Evolutionary conservation across 2,113 vertebrate genomes (phyloP).

Genomic region (Pangasianodon gigas): DNA sequence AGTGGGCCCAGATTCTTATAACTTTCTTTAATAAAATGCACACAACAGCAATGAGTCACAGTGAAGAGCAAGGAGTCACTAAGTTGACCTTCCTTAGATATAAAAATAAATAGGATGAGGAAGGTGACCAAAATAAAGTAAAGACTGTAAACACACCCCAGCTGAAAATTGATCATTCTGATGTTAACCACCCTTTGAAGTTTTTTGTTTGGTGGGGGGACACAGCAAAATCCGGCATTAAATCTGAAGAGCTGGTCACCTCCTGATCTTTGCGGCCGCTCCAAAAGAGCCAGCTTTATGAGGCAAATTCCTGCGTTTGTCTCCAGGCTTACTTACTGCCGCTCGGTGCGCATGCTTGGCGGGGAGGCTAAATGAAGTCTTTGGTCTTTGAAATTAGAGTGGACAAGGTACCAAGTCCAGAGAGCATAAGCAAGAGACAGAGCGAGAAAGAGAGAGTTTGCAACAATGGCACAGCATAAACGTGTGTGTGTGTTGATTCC

Average conservation of each 20-base stretch:
- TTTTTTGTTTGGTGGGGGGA: neutral
- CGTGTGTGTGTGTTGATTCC: conserved; percentile 72
- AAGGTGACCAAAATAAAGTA: neutral
- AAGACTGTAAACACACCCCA: neutral
- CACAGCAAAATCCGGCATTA: conserved; percentile 40
- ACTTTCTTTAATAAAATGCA: neutral
- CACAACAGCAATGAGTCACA: neutral
- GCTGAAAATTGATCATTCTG: conserved; percentile 41
- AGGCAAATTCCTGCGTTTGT: conserved; percentile 64
- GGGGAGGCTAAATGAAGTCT: conserved; percentile 68
- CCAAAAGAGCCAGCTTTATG: conserved; percentile 56
- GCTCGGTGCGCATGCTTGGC: conserved; percentile 60
- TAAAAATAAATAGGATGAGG: neutral
- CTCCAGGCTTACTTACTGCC: conserved; percentile 52
- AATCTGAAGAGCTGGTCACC: conserved; percentile 50
- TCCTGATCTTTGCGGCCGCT: conserved; percentile 48
- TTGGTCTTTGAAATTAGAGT: conserved; percentile 70
- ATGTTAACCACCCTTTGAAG: conserved; percentile 53
- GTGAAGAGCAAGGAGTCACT: neutral
- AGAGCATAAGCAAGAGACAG: conserved; percentile 69
- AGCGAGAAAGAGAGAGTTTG: conserved; percentile 66
- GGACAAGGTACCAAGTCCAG: conserved; percentile 61
- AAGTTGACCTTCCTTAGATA: neutral
- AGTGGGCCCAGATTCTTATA: neutral
- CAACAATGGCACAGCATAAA: conserved; percentile 44